These are phyloP conservation scores for Calephelis perditalis DNA, from an alignment of 2,888 invertebrate species.

Conservation along the genomic window DNA sequence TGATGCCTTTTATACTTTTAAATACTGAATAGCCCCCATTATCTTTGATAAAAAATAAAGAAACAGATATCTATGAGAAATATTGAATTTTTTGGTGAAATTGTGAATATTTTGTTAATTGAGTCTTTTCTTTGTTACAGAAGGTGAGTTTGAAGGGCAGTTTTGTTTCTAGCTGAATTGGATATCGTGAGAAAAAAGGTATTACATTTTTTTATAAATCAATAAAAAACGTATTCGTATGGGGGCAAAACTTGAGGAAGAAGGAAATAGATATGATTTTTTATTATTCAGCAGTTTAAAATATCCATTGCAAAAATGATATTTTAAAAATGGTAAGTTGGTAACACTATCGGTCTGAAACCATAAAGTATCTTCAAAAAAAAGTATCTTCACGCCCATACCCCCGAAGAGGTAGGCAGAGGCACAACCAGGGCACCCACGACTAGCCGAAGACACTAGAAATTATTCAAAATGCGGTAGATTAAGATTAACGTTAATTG, in stretches of 20 bases:
- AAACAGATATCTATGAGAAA: conserved; percentile 26
- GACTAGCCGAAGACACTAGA: too few relatives aligned
- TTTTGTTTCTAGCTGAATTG: not conserved
- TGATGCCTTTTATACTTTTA: conserved; percentile 14
- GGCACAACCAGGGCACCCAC: too few relatives aligned
- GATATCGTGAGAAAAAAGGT: not conserved
- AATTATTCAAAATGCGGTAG: not conserved
- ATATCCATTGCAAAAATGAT: too few relatives aligned
- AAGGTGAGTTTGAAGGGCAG: conserved; percentile 55
- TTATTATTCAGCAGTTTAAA: too few relatives aligned
- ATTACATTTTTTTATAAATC: not conserved
- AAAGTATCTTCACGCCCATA: too few relatives aligned
- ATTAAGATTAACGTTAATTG: conserved; percentile 4
- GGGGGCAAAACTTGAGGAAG: too few relatives aligned
- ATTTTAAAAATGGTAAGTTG: too few relatives aligned
- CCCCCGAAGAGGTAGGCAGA: too few relatives aligned
- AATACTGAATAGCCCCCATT: conserved; percentile 30
- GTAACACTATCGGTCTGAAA: too few relatives aligned
- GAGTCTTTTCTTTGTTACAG: conserved; percentile 59
- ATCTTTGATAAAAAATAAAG: conserved; percentile 43
- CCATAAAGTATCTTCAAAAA: too few relatives aligned
- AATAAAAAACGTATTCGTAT: too few relatives aligned
- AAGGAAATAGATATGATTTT: too few relatives aligned
- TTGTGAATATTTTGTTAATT: conserved; percentile 47
- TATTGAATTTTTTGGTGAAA: conserved; percentile 32